Base-by-base conservation (phyloP, 53 echinoderm and acorn worm genomes). In the Arbacia lixula region DNA sequence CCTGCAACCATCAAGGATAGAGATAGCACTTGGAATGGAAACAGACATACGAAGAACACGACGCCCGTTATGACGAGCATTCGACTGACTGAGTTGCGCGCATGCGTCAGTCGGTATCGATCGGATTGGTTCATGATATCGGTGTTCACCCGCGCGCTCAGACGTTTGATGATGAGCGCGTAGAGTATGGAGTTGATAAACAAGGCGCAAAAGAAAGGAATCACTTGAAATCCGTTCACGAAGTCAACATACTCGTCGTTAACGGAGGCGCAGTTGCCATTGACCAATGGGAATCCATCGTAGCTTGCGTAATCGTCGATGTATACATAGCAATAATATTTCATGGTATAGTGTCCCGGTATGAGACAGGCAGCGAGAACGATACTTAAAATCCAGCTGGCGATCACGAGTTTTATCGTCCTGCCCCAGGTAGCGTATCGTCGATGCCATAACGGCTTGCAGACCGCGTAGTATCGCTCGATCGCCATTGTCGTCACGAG, bases 381-480 rank as follows among this genome's bases (percentile, higher is more conserved):
- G 49, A 79, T 30, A 10, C 87, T 85, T 9, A 93, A 21, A 20
- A 81, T 10, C 93, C 88, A 90, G 4, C 80, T 87, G 2, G 65
- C 41, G 19, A 80, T n/a, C 17, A 90, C 73, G 19, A 93, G 54
- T n/a, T 72, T 61, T 2, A 6, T 60, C 1, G 90, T 83, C 31
- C 93, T 80, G 6, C 68, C 72, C 54, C 31, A 85, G 21, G 84
- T 75, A 20, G 80, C 87, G 30, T 90, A 73, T 28, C 80, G 36
- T 3, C 87, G 82, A 56, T 90, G 90, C 60, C 79, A 60, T 22
- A 90, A 58, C 9, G 93, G 93, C 54, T 77, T 69, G 51, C 90
- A 90, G 41, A 93, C 88, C 42, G 90, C 93, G 56, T 90, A 85
- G 73, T 87, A 93, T 29, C 85, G 72, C 56, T 93, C 90, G 11